These are phyloP conservation scores for Platycheirus rosarum DNA, from an alignment of 2,888 invertebrate genomes.

Conservation along the genomic window DNA sequence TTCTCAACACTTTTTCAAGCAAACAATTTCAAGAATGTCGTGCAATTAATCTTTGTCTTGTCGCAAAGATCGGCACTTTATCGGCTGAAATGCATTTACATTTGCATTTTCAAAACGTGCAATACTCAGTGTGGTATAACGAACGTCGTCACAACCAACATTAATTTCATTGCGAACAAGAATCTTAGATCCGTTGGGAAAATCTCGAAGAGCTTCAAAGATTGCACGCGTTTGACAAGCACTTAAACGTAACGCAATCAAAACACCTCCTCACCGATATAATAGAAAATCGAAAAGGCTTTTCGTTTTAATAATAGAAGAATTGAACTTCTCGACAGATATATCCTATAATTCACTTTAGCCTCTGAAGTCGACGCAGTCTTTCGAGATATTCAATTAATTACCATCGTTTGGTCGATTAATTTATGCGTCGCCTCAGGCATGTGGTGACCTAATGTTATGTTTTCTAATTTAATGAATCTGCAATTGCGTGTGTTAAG, in stretches of 20 bases:
- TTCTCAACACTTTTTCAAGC: slow-evolving; percentile 29
- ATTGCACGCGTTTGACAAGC: slow-evolving; percentile 38
- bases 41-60: slow-evolving; percentile 45
- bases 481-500: no score
- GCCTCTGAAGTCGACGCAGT: neutral
- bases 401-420: slow-evolving; percentile 51
- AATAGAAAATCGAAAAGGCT: neutral
- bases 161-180: slow-evolving; percentile 31
- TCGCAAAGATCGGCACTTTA: slow-evolving; percentile 25
- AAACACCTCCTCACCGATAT: slow-evolving; percentile 6
- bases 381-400: slow-evolving; percentile 41
- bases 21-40: slow-evolving; percentile 31
- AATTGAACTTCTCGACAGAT: neutral
- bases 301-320: slow-evolving; percentile 31
- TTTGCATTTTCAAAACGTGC: slow-evolving; percentile 32
- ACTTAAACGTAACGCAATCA: slow-evolving; percentile 30
- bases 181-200: slow-evolving; percentile 23
- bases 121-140: neutral
- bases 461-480: slow-evolving; percentile 19
- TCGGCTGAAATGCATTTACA: slow-evolving; percentile 15
- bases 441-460: slow-evolving; percentile 40
- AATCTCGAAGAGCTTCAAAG: slow-evolving; percentile 5
- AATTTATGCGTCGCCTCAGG: slow-evolving; percentile 50
- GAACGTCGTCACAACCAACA: slow-evolving; percentile 1
- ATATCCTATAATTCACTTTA: slow-evolving; percentile 18